Base-by-base conservation (phyloP, 2,888 invertebrate species). In the Anthophora plumipes region DNA sequence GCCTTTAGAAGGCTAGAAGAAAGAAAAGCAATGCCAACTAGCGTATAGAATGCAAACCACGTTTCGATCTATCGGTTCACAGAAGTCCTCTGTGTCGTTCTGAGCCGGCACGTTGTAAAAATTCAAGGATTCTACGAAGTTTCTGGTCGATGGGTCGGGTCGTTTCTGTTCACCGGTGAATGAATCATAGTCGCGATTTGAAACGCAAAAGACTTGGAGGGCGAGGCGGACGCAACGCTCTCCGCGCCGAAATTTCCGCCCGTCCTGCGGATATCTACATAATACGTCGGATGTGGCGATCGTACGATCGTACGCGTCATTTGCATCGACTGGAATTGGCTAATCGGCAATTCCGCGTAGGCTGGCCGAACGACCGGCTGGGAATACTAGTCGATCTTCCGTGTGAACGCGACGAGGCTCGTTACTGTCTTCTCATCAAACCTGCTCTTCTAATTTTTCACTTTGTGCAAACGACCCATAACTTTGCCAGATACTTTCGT, bases 251-350 rank as follows among this genome's bases (percentile, higher is more conserved):
- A 82, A 78, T 82, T 71, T 74, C 63, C 74, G 75, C 54, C 39
- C 39, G 41, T 37, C 43, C 63, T 25, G 55, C 54, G 76, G 69
- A 76, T 69, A 72, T 75, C 68, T 80, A 71, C 68, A 68, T 77
- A 75, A 82, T 75, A 70, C 77, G 68, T 63, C 81, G 81, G 81
- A 81, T 81, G 77, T 57, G 81, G 55, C 71, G 69, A 31, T 77
- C 67, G 63, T 69, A 75, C 63, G 75, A 80, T 55, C 69, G 39
- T 31, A 31, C 61, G 70, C 43, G 50, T 73, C 46, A 81, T 81
- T 81, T 80, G 67, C 80, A 80, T 77, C 63, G 64, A 39, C 59
- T 73, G 52, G 69, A 80, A 79, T 73, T 67, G 73, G 76, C 59
- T 80, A 69, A 80, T 78, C 77, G 77, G 59, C 66, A 64, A 78